These are phyloP conservation scores for Lamellibrachia luymesi DNA, from an alignment of 1,140 invertebrate genomes.

Conservation along the genomic window DNA sequence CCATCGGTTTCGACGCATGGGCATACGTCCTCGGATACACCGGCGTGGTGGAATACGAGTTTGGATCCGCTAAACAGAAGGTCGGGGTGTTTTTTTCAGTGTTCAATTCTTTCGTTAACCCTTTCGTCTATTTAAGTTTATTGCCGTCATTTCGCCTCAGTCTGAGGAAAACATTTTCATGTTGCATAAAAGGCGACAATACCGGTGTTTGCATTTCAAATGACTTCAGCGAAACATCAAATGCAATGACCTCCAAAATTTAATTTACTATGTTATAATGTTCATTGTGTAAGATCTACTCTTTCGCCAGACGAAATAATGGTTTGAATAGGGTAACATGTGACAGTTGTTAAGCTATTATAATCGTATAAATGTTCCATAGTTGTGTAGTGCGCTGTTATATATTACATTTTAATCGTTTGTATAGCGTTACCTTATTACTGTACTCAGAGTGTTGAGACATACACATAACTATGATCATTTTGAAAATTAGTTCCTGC, in stretches of 20 bases:
- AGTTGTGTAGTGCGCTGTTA: no score
- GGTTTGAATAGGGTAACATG: no score
- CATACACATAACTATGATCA: not conserved
- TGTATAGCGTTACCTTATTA: not conserved
- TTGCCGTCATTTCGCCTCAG: slow-evolving; percentile 14
- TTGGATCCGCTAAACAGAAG: slow-evolving; percentile 13
- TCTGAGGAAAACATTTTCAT: slow-evolving; percentile 14
- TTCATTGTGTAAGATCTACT: not conserved
- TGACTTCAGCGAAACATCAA: not conserved
- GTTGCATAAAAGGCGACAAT: not conserved
- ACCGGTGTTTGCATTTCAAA: not conserved
- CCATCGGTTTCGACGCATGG: slow-evolving; percentile 7
- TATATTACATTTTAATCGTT: not conserved
- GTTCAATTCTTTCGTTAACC: slow-evolving; percentile 16
- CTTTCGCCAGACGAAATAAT: not conserved
- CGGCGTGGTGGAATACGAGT: not conserved
- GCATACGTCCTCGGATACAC: slow-evolving; percentile 15
- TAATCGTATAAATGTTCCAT: no score
- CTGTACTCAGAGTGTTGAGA: not conserved
- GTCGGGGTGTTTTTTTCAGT: slow-evolving; percentile 17
- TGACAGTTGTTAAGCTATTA: no score
- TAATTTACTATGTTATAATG: not conserved
- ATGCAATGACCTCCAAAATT: not conserved
- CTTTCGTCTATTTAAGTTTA: slow-evolving; percentile 16
- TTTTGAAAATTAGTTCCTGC: not conserved